phyloP scores from a whole-genome alignment of 2,113 vertebrate genomes.

The Vombatus ursinus region DNA sequence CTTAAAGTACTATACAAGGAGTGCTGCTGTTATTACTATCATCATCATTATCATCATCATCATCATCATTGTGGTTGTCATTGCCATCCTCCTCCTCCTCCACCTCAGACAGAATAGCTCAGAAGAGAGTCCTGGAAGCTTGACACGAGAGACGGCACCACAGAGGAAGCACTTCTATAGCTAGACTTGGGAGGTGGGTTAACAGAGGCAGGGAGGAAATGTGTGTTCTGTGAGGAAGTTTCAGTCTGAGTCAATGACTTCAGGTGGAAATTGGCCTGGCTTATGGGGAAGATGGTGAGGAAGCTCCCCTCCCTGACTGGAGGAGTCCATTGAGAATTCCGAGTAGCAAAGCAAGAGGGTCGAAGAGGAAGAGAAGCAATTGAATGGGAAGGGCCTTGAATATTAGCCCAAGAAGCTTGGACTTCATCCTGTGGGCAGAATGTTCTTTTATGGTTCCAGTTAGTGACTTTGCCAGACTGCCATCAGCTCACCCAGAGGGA shows the following conservation, averaged over 20 bases:
- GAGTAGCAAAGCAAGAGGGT: not conserved
- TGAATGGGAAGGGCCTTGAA: not conserved
- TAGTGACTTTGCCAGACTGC: slow-evolving; percentile 60
- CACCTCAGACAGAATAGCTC: not conserved
- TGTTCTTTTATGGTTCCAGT: slow-evolving; percentile 3
- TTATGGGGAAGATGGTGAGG: not conserved
- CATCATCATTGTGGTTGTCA: not conserved
- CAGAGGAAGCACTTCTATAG: not conserved
- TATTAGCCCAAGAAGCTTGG: not conserved
- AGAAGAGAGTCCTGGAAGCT: not conserved
- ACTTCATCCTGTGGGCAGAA: slow-evolving; percentile 32
- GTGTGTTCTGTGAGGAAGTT: too few species aligned
- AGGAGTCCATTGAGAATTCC: not conserved
- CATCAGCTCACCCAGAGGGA: slow-evolving; percentile 66
- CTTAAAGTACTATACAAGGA: not conserved
- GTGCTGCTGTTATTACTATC: not conserved
- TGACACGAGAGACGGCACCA: not conserved
- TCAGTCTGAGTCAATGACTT: too few species aligned
- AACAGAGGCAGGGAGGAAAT: not conserved
- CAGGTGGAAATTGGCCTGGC: not conserved
- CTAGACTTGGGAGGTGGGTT: too few species aligned
- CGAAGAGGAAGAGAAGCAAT: not conserved
- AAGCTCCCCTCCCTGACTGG: not conserved
- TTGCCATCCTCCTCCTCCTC: not conserved
- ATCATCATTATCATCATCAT: not conserved